Evolutionary conservation across 2,797 vertebrate species (phyloP).

Genomic region (Alcedo atthis): DNA sequence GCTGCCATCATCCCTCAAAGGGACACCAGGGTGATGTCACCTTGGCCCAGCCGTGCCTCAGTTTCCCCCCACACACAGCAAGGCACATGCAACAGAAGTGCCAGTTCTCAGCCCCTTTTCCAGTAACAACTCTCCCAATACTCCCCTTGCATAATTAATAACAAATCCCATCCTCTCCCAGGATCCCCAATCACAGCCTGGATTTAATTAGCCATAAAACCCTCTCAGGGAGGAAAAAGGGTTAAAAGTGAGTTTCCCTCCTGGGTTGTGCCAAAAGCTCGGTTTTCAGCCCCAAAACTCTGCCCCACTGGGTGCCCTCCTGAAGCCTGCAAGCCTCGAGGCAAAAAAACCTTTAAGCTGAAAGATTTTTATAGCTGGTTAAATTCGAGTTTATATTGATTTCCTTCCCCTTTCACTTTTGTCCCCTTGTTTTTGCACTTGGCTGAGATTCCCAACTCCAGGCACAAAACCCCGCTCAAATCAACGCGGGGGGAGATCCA

Average conservation of each 20-base stretch:
- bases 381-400: neutral
- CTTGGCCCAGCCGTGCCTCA: neutral
- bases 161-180: neutral
- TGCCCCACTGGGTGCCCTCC: neutral
- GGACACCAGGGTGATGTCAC: accelerated
- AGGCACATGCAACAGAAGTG: accelerated
- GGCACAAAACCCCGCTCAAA: neutral
- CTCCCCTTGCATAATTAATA: neutral
- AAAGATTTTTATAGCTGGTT: neutral
- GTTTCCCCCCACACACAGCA: neutral
- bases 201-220: neutral
- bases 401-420: neutral
- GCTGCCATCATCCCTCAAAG: neutral
- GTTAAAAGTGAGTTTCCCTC: neutral
- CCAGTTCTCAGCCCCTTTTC: neutral
- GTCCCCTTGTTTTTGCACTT: neutral
- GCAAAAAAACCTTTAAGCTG: neutral
- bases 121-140: neutral
- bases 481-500: accelerated
- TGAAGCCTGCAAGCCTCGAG: neutral
- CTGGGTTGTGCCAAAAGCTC: neutral
- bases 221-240: neutral
- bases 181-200: neutral
- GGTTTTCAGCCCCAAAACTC: neutral
- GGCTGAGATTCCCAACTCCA: neutral